Percentiles rank a stretch among this genome's conserved stretches.
These are phyloP conservation scores for Polia nebulosa DNA, from an alignment of 2,888 invertebrate genomes.

Conservation along the genomic window DNA sequence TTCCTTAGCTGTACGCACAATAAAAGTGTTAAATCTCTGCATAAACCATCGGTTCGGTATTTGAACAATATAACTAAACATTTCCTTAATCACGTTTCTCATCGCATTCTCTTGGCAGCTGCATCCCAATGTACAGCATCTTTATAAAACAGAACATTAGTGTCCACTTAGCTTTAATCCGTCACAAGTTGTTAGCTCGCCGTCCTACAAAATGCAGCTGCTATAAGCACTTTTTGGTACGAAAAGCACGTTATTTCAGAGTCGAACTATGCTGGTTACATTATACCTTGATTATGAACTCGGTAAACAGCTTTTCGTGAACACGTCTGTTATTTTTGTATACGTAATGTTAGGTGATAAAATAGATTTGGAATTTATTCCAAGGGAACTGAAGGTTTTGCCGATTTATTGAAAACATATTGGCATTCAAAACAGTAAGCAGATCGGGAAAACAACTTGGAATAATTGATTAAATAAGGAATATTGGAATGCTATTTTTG, in stretches of 20 bases:
- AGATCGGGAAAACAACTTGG: slow-evolving; percentile 26
- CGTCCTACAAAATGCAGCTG: slow-evolving; percentile 33
- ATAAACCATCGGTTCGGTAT: no score
- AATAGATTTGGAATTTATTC: slow-evolving; percentile 29
- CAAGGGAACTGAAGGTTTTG: slow-evolving; percentile 9
- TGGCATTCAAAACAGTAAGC: slow-evolving; percentile 35
- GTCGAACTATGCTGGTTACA: slow-evolving; percentile 27
- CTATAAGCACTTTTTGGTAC: slow-evolving; percentile 38
- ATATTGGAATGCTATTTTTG: background rate
- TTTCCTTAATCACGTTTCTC: slow-evolving; percentile 20
- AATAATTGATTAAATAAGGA: slow-evolving; percentile 9
- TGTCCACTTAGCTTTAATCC: slow-evolving; percentile 67
- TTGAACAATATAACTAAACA: no score
- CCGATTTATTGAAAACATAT: slow-evolving; percentile 36
- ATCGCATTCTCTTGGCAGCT: slow-evolving; percentile 22
- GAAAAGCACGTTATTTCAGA: slow-evolving; percentile 36
- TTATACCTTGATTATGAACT: slow-evolving; percentile 6
- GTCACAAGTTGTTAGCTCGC: slow-evolving; percentile 69
- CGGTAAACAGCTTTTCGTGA: slow-evolving; percentile 27
- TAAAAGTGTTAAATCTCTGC: no score
- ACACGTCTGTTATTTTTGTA: slow-evolving; percentile 28
- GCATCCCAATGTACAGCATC: slow-evolving; percentile 10
- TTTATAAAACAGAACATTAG: slow-evolving; percentile 60
- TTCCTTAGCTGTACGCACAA: no score
- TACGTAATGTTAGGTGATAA: slow-evolving; percentile 29